phyloP scores from a whole-genome alignment of 1,140 invertebrate genomes.

The Melipona quadrifasciata region DNA sequence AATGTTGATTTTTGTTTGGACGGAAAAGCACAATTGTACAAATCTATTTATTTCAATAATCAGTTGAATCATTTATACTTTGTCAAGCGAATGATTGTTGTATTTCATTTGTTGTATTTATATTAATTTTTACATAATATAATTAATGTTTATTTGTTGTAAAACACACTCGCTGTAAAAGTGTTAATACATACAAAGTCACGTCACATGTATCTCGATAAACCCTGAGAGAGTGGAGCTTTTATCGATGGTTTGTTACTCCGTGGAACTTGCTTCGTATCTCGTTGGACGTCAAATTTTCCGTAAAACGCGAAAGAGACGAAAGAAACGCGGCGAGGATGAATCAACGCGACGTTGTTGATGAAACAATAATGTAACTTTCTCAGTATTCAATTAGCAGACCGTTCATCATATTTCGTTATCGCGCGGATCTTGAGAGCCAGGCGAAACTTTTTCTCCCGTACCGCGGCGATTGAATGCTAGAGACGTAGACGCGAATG shows the following conservation, averaged over 20 bases:
- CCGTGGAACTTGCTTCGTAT: too few species aligned
- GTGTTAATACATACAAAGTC: too few species aligned
- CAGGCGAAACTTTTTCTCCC: slow-evolving; percentile 26
- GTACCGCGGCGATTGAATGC: slow-evolving; percentile 19
- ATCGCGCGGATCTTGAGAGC: slow-evolving; percentile 43
- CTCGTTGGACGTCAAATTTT: not conserved
- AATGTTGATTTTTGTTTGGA: too few species aligned
- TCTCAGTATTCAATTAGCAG: slow-evolving; percentile 55
- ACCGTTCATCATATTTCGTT: slow-evolving; percentile 51
- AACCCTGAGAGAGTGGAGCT: not conserved
- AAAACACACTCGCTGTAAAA: too few species aligned
- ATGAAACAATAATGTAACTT: slow-evolving; percentile 49
- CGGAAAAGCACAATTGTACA: too few species aligned
- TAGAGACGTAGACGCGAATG: slow-evolving; percentile 32
- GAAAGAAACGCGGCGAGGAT: too few species aligned
- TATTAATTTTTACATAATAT: too few species aligned
- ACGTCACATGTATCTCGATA: too few species aligned
- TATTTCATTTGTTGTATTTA: too few species aligned
- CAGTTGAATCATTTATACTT: not conserved
- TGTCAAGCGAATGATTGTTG: too few species aligned
- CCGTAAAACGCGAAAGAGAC: not conserved
- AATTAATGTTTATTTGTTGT: too few species aligned
- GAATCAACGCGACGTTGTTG: not conserved
- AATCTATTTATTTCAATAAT: too few species aligned
- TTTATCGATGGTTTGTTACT: not conserved